Evolutionary conservation across 2,888 invertebrate genomes (phyloP), one percentile per base, ranked within the genome.

Genomic region (Thumatha senex): DNA sequence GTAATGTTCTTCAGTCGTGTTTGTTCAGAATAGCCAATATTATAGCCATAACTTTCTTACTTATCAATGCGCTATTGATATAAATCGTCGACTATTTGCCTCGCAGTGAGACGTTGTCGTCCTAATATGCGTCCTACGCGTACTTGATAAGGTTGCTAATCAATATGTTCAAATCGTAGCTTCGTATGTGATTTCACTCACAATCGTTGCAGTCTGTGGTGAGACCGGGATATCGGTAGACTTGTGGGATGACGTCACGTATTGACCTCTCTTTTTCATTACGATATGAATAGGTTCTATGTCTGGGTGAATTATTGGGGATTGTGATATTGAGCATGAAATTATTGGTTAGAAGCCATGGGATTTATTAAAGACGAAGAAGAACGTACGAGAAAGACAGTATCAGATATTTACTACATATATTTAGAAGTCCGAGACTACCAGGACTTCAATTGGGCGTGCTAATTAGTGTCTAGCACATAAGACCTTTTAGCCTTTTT

Each of bases 1-100:
- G 18, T 10, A 8, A 7, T 10, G 14, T 2, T 9, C n/a, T 1
- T 15, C 10, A 14, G 14, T 14, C n/a, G 3, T 18, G 7, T 35
- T 18, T 10, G 0, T n/a, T 24, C 18, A 24, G 11, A n/a, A 14
- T 8, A 9, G 36, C 5, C 9, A 15, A 2, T n/a, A 34, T 10
- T 8, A 4, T 34, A 33, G 12, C 10, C 15, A 3, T 14, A 38
- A 8, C 36, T n/a, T 48, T 33, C 46, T 31, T 12, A 24, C 41
- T 54, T 60, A 51, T 51, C 61, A 61, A 52, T 62, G 48, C 38
- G 38, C 46, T 50, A 57, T 54, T 56, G 40, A 60, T 52, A 63
- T 54, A 51, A 56, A 63, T 52, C 42, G 39, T 40, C 41, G 4
- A 13, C 40, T 52, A 54, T 57, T 52, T 54, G 42, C 49, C 56